These are phyloP conservation scores for Cetonia aurata DNA, from an alignment of 2,888 invertebrate genomes.

Conservation along the genomic window DNA sequence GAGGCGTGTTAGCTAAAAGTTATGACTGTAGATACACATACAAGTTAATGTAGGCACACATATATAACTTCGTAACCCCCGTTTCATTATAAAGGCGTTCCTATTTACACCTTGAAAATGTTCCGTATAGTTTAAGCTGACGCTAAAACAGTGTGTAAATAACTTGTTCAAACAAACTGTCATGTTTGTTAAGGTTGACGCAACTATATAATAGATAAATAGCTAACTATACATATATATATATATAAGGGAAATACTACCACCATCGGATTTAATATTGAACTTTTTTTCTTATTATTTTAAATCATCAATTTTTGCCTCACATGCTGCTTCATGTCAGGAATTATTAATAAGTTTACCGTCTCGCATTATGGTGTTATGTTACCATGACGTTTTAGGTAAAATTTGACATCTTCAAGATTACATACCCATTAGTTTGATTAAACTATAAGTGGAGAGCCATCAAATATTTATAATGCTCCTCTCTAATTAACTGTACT, in stretches of 20 bases:
- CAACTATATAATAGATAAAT: constrained; percentile 13
- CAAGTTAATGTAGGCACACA: constrained; percentile 22
- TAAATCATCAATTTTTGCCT: too few relatives aligned
- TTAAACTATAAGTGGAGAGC: constrained; percentile 8
- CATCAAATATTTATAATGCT: constrained; percentile 13
- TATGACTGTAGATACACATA: constrained; percentile 11
- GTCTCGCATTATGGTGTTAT: too few relatives aligned
- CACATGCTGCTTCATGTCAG: too few relatives aligned
- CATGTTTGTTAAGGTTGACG: constrained; percentile 5
- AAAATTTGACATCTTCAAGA: constrained; percentile 1
- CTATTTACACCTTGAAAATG: constrained; percentile 14
- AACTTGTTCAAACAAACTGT: constrained; percentile 3
- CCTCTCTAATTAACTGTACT: not conserved
- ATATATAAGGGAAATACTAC: too few relatives aligned
- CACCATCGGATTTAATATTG: too few relatives aligned
- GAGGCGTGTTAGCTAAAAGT: constrained; percentile 5
- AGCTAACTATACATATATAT: too few relatives aligned
- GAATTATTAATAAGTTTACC: too few relatives aligned
- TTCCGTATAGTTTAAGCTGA: not conserved
- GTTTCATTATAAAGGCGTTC: constrained; percentile 14
- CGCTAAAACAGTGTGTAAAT: constrained; percentile 18
- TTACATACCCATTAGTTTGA: constrained; percentile 21
- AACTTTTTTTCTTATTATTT: too few relatives aligned
- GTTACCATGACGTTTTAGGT: too few relatives aligned
- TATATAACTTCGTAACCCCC: constrained; percentile 23